These are phyloP conservation scores for Chirona hameri DNA, from an alignment of 2,888 invertebrate genomes.

Conservation along the genomic window DNA sequence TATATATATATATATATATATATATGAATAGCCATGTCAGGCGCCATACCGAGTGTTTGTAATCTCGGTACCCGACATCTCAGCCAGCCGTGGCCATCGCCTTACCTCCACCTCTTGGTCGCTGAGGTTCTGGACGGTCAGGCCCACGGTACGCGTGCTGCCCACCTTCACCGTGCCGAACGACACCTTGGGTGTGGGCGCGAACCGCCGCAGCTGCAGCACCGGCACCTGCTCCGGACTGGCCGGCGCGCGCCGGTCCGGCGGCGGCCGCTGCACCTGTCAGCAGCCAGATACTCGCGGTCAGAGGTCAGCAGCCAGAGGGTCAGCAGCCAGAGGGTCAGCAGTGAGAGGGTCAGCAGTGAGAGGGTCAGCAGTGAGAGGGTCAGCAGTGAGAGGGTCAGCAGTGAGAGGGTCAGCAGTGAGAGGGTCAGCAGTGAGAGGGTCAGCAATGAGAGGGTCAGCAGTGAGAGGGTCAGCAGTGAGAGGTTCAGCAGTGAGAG, in stretches of 20 bases:
- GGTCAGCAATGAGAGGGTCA: too few relatives aligned
- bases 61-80: not conserved
- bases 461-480: too few relatives aligned
- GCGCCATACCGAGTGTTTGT: too few relatives aligned
- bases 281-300: not conserved
- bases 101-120: slow-evolving; percentile 46
- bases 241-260: not conserved
- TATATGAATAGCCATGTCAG: too few relatives aligned
- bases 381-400: too few relatives aligned
- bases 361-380: too few relatives aligned
- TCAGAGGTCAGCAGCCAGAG: not conserved
- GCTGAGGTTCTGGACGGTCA: slow-evolving; percentile 47
- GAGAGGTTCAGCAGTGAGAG: too few relatives aligned
- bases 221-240: slow-evolving; percentile 34
- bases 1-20: too few relatives aligned
- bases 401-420: too few relatives aligned
- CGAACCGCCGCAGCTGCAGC: slow-evolving; percentile 44
- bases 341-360: too few relatives aligned
- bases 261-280: not conserved
- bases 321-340: not conserved
- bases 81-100: not conserved
- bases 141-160: slow-evolving; percentile 41
- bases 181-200: slow-evolving; percentile 45
- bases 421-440: too few relatives aligned
- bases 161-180: slow-evolving; percentile 47